These are phyloP conservation scores for Margarornis squamiger DNA, from an alignment of 2,797 vertebrate species.

Conservation along the genomic window DNA sequence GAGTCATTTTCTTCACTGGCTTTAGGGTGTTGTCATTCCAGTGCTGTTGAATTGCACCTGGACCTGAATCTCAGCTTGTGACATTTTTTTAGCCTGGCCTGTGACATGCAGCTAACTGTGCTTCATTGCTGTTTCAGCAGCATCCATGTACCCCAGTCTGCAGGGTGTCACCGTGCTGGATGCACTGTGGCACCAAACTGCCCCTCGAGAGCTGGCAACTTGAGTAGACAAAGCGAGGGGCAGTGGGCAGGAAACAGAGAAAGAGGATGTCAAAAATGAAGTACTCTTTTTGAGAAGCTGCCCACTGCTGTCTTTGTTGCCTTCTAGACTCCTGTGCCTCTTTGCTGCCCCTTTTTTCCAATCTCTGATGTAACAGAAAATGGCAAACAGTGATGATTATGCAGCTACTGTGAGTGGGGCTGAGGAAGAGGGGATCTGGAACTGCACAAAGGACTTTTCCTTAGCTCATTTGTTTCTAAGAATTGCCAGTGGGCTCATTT, in stretches of 20 bases:
- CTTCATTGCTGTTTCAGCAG: not conserved
- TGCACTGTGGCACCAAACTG: not conserved
- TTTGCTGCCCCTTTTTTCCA: not conserved
- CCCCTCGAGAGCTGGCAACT: not conserved
- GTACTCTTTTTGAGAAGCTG: not conserved
- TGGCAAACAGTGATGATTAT: not conserved
- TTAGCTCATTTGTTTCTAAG: conserved; percentile 28
- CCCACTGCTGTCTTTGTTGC: rapidly evolving
- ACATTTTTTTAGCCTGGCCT: not conserved
- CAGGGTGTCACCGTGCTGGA: not conserved
- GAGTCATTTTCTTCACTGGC: not conserved
- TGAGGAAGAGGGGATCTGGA: not conserved
- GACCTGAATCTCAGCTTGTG: not conserved
- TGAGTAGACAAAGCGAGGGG: not conserved
- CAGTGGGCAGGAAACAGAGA: not conserved
- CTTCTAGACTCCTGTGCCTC: not conserved
- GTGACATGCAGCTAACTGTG: not conserved
- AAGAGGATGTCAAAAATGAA: not conserved
- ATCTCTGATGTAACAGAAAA: not conserved
- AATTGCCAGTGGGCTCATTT: not conserved
- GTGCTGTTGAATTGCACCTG: not conserved
- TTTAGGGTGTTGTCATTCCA: not conserved
- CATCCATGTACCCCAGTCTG: not conserved
- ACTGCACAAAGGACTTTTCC: not conserved
- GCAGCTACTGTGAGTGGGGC: not conserved